phyloP scores from a whole-genome alignment of 2,113 vertebrate species.

The Ailuropoda melanoleuca region DNA sequence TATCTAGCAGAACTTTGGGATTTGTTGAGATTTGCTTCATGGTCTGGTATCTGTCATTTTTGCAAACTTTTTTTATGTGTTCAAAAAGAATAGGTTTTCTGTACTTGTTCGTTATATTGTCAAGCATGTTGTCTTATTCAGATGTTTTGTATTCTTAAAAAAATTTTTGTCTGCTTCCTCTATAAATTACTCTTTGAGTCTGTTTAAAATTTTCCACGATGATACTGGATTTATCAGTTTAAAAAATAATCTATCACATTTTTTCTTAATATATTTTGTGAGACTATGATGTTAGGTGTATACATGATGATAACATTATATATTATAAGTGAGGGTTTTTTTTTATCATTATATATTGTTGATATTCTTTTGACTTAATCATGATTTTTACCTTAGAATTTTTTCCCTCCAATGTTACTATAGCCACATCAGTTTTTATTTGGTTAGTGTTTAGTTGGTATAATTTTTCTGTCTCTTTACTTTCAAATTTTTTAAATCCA shows the following conservation, averaged over 20 bases:
- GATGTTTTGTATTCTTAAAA: background rate
- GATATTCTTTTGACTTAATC: background rate
- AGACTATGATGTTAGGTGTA: background rate
- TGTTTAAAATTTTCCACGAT: background rate
- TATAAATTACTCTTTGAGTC: background rate
- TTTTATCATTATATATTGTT: background rate
- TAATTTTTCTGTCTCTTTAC: background rate
- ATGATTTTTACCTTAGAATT: background rate
- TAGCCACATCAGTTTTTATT: background rate
- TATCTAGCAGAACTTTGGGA: background rate
- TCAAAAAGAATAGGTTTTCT: background rate
- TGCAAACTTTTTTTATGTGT: background rate
- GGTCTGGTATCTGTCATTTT: background rate
- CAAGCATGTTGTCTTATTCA: background rate
- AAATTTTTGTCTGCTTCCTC: background rate
- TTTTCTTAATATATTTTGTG: background rate
- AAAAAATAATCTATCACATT: background rate
- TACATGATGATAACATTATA: background rate
- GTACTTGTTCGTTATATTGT: background rate
- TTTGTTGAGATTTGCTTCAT: conserved; percentile 18
- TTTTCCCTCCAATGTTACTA: background rate
- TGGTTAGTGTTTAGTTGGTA: background rate
- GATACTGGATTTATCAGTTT: background rate
- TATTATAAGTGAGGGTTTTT: background rate
- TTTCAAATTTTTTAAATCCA: background rate